These are phyloP conservation scores for Pedionomus torquatus DNA, from an alignment of 2,113 vertebrate species.

Conservation along the genomic window DNA sequence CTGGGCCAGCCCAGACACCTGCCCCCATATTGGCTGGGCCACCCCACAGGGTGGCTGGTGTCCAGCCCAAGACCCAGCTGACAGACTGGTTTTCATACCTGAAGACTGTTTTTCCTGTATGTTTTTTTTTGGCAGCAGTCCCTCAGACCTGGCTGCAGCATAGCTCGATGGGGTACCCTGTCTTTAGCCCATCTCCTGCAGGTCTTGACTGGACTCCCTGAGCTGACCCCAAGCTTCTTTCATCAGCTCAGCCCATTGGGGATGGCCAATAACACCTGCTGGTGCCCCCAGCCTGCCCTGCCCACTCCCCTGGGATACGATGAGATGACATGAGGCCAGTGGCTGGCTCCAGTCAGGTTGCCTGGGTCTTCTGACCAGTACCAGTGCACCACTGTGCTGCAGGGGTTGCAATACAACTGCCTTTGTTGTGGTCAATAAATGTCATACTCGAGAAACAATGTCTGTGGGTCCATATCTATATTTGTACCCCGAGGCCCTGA, in stretches of 20 bases:
- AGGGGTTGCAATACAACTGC: neutral
- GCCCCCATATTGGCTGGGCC: neutral
- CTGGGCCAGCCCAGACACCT: neutral
- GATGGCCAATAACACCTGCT: fast-evolving
- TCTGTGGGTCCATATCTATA: neutral
- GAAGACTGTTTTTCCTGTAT: neutral
- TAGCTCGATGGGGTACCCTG: fast-evolving
- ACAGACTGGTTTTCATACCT: neutral
- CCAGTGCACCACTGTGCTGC: neutral
- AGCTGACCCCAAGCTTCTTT: neutral
- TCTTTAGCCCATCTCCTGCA: neutral
- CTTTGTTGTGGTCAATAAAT: neutral
- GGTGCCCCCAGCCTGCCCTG: neutral
- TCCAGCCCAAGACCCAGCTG: neutral
- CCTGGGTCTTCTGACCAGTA: neutral
- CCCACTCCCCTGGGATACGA: too few species aligned
- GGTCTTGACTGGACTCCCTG: neutral
- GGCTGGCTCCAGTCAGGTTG: neutral
- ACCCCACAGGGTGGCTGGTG: too few species aligned
- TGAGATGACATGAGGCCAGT: neutral
- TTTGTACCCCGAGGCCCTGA: neutral
- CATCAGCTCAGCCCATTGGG: neutral
- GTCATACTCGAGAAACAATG: neutral
- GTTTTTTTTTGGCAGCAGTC: neutral
- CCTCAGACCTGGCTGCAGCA: neutral